Evolutionary conservation across 2,113 vertebrate species (phyloP), one percentile per base, ranked within the genome.

Genomic region (Forbesichthys papilliferus): DNA sequence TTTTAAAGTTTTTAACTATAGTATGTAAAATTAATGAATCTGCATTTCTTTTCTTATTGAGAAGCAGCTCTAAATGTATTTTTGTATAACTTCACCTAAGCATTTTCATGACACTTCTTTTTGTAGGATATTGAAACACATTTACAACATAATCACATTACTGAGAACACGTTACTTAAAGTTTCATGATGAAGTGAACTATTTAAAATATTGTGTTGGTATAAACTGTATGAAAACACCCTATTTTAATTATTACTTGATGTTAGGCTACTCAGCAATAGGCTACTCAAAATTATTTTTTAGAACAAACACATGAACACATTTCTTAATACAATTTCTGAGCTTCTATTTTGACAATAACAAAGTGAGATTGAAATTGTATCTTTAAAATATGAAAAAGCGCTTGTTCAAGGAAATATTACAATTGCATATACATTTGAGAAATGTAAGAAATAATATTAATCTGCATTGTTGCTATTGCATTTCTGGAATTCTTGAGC

Each of bases 1-100:
- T 74, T 67, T 77, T 27, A 34, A 73, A 73, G 59, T 74, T 78
- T 62, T 77, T 58, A 71, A 74, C 62, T 20, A 61, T 54, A 79
- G 47, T 74, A 79, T 61, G 77, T 59, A 48, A 76, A 63, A 71
- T 54, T 48, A 3, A 61, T 58, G 20, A 12, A 13, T 58, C 27
- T 33, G 10, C 42, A 56, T 70, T n/a, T 62, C 71, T 66, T 72
- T 78, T 9, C 63, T 68, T 47, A 66, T 11, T 6, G 47, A 54
- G 74, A 59, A 42, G 46, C 48, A n/a, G 3, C 62, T 67, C 9
- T 13, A 48, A 67, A 64, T 27, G 42, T 82, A 3, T 70, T 59
- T 66, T 75, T 54, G 12, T 34, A 63, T 13, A 70, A 61, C 46
- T 6, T 10, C 10, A 55, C 10, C 36, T 42, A 8, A 1, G 36